Base-by-base conservation (phyloP, 1,140 invertebrate genomes). In the Drosophila melanica region DNA sequence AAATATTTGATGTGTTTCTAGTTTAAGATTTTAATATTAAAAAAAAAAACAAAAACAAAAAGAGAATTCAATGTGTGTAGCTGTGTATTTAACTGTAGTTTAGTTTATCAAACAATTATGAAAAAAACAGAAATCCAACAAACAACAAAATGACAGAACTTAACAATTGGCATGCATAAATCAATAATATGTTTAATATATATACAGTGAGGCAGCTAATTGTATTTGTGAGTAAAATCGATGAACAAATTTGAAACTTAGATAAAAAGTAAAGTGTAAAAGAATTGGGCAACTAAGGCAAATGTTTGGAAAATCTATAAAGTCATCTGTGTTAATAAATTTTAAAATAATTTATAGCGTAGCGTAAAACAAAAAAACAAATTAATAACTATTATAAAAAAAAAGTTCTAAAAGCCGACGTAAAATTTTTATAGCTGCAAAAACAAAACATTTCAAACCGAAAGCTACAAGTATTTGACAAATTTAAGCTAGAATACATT, bases 261-360 rank as follows among this genome's bases (percentile, higher is more conserved):
- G 27, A 12, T 4, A n/a, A 14, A 50, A 50, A 20, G 48, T 35
- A 35, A 33, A 4, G n/a, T 14, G 12, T 3, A 30, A 16, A 57
- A 51, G n/a, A 79, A 79, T 75, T 69, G 67, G 57, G 77, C 70
- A 78, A 80, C 47, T 72, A 51, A 58, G 60, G 57, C 37, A 73
- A 81, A 75, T 72, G 73, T 89, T 89, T 76, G 85, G 80, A 67
- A 84, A 86, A 74, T 74, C 55, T 82, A 91, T 87, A 91, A 91
- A 91, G 90, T 91, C 90, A 91, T 91, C 90, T 91, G 90, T 91
- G 90, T 91, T 91, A 91, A 89, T 91, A 91, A 89, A 90, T 89
- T 90, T 90, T 81, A 90, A 89, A 78, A 85, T 90, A 86, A 79
- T 86, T 87, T 86, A 79, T 86, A 90, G 80, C 71, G 75, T 89